Conservation (phyloP, 2,113 vertebrate genomes). For the Pontoporia blainvillei region DNA sequence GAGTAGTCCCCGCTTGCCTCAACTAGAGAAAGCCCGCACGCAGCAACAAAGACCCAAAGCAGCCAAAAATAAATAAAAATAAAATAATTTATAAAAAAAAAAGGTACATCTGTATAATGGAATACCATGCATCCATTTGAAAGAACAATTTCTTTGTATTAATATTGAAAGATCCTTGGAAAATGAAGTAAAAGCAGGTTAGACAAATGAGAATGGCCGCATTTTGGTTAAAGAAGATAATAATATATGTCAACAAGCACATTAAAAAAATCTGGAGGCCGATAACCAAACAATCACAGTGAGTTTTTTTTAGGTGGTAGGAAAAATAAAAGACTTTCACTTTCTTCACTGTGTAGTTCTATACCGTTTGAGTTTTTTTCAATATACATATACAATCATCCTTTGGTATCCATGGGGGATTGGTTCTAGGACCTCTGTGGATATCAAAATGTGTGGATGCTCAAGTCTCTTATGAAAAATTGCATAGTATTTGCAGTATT, state of each 20-base stretch:
- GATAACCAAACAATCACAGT: neutral
- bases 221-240: neutral
- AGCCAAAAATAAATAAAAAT: too few species aligned
- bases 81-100: neutral
- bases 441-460: neutral
- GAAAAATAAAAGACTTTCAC: neutral
- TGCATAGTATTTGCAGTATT: neutral
- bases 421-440: neutral
- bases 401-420: neutral
- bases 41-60: too few species aligned
- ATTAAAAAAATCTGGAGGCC: neutral
- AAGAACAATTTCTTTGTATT: neutral
- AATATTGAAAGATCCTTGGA: neutral
- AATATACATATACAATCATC: neutral
- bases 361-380: neutral
- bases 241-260: neutral
- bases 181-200: conserved; percentile 15
- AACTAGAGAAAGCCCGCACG: too few species aligned
- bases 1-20: too few species aligned
- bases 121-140: neutral
- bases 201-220: neutral
- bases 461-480: neutral
- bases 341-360: neutral
- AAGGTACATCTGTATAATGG: neutral
- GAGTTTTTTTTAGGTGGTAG: neutral